Conservation (phyloP, 2,113 vertebrate species). For the Bucco capensis region DNA sequence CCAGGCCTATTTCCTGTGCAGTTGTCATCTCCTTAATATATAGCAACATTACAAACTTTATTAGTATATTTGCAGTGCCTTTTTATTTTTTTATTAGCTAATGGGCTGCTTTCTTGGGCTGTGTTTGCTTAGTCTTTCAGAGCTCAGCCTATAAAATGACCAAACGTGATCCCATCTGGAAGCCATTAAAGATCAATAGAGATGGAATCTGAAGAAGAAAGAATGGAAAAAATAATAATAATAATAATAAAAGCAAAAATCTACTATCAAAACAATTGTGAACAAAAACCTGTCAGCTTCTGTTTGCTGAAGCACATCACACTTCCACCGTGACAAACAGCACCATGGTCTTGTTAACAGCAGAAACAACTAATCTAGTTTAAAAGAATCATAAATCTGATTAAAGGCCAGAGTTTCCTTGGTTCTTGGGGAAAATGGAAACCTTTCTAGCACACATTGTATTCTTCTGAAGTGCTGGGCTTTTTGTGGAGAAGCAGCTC, state of each 20-base stretch:
- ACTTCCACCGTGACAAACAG: slow-evolving; percentile 22
- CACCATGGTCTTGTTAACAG: slow-evolving; percentile 37
- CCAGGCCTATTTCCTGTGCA: slow-evolving; percentile 50
- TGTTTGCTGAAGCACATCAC: slow-evolving; percentile 54
- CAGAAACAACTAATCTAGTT: slow-evolving; percentile 48
- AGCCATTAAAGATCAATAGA: slow-evolving; percentile 76
- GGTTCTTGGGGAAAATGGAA: slow-evolving; percentile 48
- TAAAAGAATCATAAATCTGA: slow-evolving; percentile 53
- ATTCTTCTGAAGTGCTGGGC: neutral
- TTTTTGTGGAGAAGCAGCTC: neutral
- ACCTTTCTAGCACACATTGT: neutral
- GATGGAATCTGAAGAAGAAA: slow-evolving; percentile 60
- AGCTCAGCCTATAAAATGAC: slow-evolving; percentile 58
- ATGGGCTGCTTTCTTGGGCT: slow-evolving; percentile 33
- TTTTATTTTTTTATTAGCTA: slow-evolving; percentile 67
- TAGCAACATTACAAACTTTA: slow-evolving; percentile 63
- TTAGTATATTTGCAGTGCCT: slow-evolving; percentile 62
- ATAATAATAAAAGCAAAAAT: neutral
- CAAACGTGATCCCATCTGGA: slow-evolving; percentile 70
- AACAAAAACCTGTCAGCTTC: slow-evolving; percentile 52
- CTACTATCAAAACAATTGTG: slow-evolving; percentile 63
- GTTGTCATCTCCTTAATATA: slow-evolving; percentile 53
- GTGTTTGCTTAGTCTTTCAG: slow-evolving; percentile 55
- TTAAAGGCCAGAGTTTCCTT: slow-evolving; percentile 5
- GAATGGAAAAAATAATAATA: neutral